Evolutionary conservation across 2,113 vertebrate species (phyloP).

Genomic region (Perca fluviatilis): DNA sequence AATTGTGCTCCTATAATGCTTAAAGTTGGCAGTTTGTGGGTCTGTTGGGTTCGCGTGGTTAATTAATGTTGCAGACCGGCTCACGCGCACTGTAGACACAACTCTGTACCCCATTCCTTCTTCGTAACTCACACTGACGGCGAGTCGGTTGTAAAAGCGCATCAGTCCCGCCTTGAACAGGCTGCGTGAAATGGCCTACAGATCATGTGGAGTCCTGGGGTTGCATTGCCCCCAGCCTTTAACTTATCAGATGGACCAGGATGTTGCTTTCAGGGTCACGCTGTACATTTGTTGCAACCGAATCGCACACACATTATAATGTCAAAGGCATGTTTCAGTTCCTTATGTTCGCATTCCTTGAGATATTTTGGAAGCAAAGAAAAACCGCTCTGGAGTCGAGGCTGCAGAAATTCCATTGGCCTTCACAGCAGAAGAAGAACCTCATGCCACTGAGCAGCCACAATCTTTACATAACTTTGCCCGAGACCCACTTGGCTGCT

Average conservation of each 20-base stretch:
- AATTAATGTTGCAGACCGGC: no score
- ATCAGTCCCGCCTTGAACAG: no score
- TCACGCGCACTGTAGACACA: no score
- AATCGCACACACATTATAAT: slow-evolving; percentile 28
- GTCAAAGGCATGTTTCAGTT: slow-evolving; percentile 50
- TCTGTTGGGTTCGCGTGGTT: no score
- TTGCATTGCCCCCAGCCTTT: not conserved
- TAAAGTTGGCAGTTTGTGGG: no score
- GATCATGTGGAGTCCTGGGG: not conserved
- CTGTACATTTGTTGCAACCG: slow-evolving; percentile 19
- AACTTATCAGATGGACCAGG: slow-evolving; percentile 1
- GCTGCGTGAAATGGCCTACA: no score
- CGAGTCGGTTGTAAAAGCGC: no score
- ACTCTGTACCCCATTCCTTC: no score
- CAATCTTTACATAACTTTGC: slow-evolving; percentile 72
- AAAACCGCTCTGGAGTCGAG: slow-evolving; percentile 55
- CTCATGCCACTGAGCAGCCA: slow-evolving; percentile 56
- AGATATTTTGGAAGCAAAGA: slow-evolving; percentile 68
- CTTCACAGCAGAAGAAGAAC: slow-evolving; percentile 51
- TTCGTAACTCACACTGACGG: no score
- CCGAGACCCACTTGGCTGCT: slow-evolving; percentile 57
- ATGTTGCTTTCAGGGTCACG: slow-evolving; percentile 25
- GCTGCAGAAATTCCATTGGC: slow-evolving; percentile 61
- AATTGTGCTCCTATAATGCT: no score
- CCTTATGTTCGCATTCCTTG: slow-evolving; percentile 56